Evolutionary conservation across 2,797 vertebrate species (phyloP).

Genomic region (Emys orbicularis): DNA sequence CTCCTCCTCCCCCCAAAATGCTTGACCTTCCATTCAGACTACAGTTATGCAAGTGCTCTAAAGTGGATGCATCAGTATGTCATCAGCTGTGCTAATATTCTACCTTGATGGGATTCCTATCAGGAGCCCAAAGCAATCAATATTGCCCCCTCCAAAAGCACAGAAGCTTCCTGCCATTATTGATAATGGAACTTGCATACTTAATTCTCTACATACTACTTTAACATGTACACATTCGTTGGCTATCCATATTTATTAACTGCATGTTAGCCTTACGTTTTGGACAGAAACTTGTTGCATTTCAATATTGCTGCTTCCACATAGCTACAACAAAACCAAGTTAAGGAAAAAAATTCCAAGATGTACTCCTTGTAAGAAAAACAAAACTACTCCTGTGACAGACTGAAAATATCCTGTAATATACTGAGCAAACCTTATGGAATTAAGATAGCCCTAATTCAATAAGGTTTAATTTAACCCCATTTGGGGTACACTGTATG

Average conservation of each 20-base stretch:
- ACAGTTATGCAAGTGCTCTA: not conserved
- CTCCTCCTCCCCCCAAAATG: not conserved
- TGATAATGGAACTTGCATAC: not conserved
- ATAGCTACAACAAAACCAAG: conserved; percentile 83
- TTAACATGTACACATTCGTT: not conserved
- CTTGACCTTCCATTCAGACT: not conserved
- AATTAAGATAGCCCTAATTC: not conserved
- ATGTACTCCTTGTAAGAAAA: not conserved
- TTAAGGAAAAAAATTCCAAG: conserved; percentile 81
- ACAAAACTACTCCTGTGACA: not conserved
- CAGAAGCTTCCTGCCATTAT: not conserved
- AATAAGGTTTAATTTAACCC: not conserved
- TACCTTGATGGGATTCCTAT: not conserved
- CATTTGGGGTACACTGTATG: not conserved
- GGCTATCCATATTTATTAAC: not conserved
- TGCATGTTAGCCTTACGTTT: conserved; percentile 83
- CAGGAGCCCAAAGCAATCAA: not conserved
- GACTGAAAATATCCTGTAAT: not conserved
- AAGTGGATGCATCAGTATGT: not conserved
- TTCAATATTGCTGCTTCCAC: conserved; percentile 97
- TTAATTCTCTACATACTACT: not conserved
- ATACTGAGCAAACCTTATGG: not conserved
- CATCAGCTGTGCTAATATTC: not conserved
- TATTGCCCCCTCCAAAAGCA: not conserved
- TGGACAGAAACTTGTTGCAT: conserved; percentile 94